These are phyloP conservation scores for Nysson spinosus DNA, from an alignment of 2,888 invertebrate genomes.

Conservation along the genomic window DNA sequence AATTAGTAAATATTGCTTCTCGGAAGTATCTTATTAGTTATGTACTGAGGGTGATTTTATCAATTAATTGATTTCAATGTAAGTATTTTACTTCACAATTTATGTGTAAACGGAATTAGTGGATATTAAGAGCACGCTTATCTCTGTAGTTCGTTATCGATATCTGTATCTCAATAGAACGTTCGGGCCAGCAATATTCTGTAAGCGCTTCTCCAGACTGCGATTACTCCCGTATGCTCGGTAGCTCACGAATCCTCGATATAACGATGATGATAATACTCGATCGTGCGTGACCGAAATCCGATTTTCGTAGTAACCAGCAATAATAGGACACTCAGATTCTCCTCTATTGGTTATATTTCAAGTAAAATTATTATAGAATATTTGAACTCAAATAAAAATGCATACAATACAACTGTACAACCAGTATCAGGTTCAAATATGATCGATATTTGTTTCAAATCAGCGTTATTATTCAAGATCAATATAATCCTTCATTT, in stretches of 20 bases:
- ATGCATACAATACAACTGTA: too few species aligned
- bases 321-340: constrained; percentile 45
- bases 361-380: constrained; percentile 25
- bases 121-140: constrained; percentile 25
- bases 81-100: too few species aligned
- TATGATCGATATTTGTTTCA: too few species aligned
- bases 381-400: not conserved
- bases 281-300: constrained; percentile 66
- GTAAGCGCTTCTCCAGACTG: constrained; percentile 55
- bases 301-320: constrained; percentile 44
- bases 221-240: constrained; percentile 56
- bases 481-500: too few species aligned
- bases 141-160: constrained; percentile 48
- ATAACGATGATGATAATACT: constrained; percentile 64
- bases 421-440: too few species aligned
- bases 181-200: constrained; percentile 48
- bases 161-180: constrained; percentile 42
- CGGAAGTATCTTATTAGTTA: too few species aligned
- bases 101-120: too few species aligned
- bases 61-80: too few species aligned
- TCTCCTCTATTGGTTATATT: constrained; percentile 38
- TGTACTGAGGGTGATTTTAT: too few species aligned
- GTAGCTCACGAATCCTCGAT: constrained; percentile 54
- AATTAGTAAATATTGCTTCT: too few species aligned
- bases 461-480: too few species aligned